Conservation (phyloP, 2,797 vertebrate species). For the Xiphophorus birchmanni region DNA sequence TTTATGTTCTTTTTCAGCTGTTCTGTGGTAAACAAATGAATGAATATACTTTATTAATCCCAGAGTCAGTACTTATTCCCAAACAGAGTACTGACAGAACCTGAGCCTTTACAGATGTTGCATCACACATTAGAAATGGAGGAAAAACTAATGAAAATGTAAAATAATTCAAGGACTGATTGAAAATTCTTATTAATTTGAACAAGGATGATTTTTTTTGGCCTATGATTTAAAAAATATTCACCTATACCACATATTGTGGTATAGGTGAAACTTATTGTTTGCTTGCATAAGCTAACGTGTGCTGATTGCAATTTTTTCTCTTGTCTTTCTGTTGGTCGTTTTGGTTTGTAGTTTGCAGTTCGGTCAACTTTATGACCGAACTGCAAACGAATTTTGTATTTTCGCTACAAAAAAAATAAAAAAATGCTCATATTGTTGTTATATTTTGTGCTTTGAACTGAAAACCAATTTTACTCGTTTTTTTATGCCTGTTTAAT, state of each 20-base stretch:
- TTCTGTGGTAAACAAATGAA: no score
- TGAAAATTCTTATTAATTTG: not conserved
- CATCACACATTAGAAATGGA: not conserved
- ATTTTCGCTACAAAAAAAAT: not conserved
- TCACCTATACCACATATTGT: no score
- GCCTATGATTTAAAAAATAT: no score
- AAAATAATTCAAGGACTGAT: not conserved
- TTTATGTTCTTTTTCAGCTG: no score
- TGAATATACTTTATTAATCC: no score
- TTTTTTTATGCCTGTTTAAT: not conserved
- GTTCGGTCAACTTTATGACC: no score
- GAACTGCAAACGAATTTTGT: not conserved
- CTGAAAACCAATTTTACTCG: not conserved
- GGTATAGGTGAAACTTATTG: no score
- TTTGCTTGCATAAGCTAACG: no score
- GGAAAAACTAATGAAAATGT: not conserved
- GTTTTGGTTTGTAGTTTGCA: no score
- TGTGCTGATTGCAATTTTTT: no score
- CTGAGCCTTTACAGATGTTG: not conserved
- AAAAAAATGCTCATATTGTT: not conserved
- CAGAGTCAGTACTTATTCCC: no score
- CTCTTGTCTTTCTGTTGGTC: not conserved
- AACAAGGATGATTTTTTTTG: not conserved
- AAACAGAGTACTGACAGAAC: not conserved
- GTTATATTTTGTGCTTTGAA: not conserved